Evolutionary conservation across 2,113 vertebrate species (phyloP), one percentile per base, ranked within the genome.

Genomic region (Lepus europaeus): DNA sequence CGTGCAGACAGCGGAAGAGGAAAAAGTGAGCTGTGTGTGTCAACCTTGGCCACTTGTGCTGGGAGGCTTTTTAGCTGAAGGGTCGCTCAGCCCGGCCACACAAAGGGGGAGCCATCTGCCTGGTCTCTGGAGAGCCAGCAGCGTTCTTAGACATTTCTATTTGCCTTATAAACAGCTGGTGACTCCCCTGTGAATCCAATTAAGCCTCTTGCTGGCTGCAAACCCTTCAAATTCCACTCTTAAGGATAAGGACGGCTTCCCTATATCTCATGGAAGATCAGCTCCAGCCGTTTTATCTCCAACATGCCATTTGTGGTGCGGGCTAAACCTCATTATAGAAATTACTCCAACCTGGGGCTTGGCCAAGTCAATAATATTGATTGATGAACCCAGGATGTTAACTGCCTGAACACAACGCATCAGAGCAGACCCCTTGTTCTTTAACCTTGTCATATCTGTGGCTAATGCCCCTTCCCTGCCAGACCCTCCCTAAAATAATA

Each of bases 201-300:
- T 98, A 98, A 97, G 95, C 97, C 91, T 98, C 94, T 96, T 98
- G 88, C 97, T 98, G 73, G 16, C 97, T 98, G 97, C 96, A 98
- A 97, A 97, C 97, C 97, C 93, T 98, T 97, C 91, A 59, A 95
- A 85, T 97, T 98, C 97, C 98, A 85, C 98, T 98, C 97, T 97
- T 97, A 96, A 97, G 96, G 96, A 97, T 13, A 96, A 12, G 36
- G 96, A 93, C 87, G 14, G 91, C 97, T 98, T 96, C 97, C 97
- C 13, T 51, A 97, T 98, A 97, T 93, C 94, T 90, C 90, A 84
- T 95, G 95, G 92, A 97, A 96, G 77, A 96, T 74, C 84, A 53
- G 94, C 94, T 98, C 96, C 93, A 95, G 96, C 93, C 77, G 93
- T 81, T 19, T 14, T 93, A 76, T 29, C 91, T 61, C 73, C 77